Base-by-base conservation (phyloP, 2,888 invertebrate genomes). In the Macaria notata region DNA sequence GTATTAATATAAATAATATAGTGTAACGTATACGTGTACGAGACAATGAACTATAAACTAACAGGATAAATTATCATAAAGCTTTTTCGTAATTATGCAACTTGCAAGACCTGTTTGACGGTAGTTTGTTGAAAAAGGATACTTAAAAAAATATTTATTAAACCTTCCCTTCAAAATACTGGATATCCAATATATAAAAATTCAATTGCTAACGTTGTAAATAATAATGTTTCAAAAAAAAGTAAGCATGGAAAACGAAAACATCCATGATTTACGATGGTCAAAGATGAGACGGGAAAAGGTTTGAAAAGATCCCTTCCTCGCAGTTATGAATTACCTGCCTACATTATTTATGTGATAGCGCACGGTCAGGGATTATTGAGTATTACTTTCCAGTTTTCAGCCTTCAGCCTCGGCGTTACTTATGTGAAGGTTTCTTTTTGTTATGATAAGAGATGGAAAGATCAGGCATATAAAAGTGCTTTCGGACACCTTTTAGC, bases 281-380 rank as follows among this genome's bases (percentile, higher is more conserved):
- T 46, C 38, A 52, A 39, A 52, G 52, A 33, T 50, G 44, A 43
- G 43, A 44, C 45, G 36, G 45, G 30, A 30, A 31, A 43, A 56
- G 42, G 33, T 43, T 54, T 41, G 43, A 49, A 45, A 44, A 49
- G 44, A 55, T 49, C 45, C 49, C 44, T 54, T 44, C 43, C 29
- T 45, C 47, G 39, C 31, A 44, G 30, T 50, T 53, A 45, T 55
- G 54, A 55, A 41, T 45, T 49, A 49, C 49, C 33, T 45, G 9
- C 42, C 43, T 50, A 36, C 50, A 50, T 50, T 50, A 50, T 49
- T 52, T 41, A 52, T 57, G 39, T 52, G 44, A 43, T 49, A 49
- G 9, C 49, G 50, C 41, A 41, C 39, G 49, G 49, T 49, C 54
- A 54, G 44, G 54, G 49, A 49, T 49, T 49, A 49, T 45, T 55